phyloP scores from a whole-genome alignment of 2,888 invertebrate genomes.

The Sipunculus nudus region DNA sequence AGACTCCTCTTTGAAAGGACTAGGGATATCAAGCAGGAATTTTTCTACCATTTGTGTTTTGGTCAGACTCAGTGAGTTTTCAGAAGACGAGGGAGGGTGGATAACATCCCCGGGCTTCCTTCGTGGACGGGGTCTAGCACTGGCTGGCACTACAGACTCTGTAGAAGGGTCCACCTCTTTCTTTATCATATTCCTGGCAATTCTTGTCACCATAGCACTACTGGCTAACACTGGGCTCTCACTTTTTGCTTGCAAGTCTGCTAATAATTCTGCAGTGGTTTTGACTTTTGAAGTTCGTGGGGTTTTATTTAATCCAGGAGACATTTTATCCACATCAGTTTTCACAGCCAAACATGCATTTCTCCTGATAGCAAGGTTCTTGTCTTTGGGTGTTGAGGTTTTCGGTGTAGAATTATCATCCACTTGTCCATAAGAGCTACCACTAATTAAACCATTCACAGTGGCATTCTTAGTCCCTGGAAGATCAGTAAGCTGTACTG shows the following conservation, averaged over 20 bases:
- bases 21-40: constrained; percentile 49
- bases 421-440: too few species aligned
- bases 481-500: too few species aligned
- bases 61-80: constrained; percentile 52
- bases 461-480: too few species aligned
- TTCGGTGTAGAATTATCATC: too few species aligned
- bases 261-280: constrained; percentile 83
- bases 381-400: too few species aligned
- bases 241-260: constrained; percentile 74
- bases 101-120: constrained; percentile 46
- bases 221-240: constrained; percentile 40
- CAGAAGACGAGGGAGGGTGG: constrained; percentile 42
- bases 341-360: constrained; percentile 19
- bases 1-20: background rate
- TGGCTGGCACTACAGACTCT: constrained; percentile 54
- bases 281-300: constrained; percentile 71
- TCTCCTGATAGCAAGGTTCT: too few species aligned
- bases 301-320: too few species aligned
- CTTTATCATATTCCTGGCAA: constrained; percentile 58
- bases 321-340: constrained; percentile 20
- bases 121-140: constrained; percentile 53
- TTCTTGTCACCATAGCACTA: constrained; percentile 54
- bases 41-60: constrained; percentile 67
- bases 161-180: constrained; percentile 49
- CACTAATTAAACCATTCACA: too few species aligned